Base-by-base conservation (phyloP, 2,113 vertebrate genomes). In the Aramus guarauna region DNA sequence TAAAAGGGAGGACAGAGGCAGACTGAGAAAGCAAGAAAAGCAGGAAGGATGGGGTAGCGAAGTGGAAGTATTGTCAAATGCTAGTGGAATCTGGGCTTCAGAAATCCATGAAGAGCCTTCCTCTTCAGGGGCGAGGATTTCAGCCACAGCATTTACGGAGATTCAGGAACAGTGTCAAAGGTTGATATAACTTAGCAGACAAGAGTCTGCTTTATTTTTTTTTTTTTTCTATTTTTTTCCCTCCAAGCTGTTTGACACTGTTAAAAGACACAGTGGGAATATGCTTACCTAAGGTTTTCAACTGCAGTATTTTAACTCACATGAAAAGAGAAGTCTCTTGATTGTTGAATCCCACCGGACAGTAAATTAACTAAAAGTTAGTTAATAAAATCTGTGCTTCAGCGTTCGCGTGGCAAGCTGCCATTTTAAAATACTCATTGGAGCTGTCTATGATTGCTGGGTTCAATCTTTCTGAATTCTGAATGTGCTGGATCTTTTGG, bases 301-400 rank as follows among this genome's bases (percentile, higher is more conserved):
- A 27, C 53, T 72, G 22, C 15, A 16, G 41, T 88, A 53, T 93
- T 94, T 84, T 71, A 84, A 81, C 64, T 89, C 6, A 17, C 15
- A 64, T 50, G 39, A 62, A 90, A 95, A 77, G 63, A 79, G 37
- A 32, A 80, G n/a, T 77, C 71, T 88, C 82, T 88, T 83, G 72
- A 66, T 53, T 86, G 39, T 48, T 91, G 83, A 96, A 88, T 93
- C 91, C 76, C 79, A 78, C 22, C 41, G 68, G 79, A 90, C 56
- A 94, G 79, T 41, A 94, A 89, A 96, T 95, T 94, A 86, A 78
- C 55, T 84, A 64, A 55, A 91, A 96, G 14, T 67, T 80, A 92
- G 59, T 92, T 96, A 94, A 92, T 80, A 90, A 96, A 96, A 95
- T 86, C 64, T 15, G 21, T 45, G 68, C 36, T 84, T 93, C 82